phyloP scores from a whole-genome alignment of 1,140 invertebrate genomes.

The Drosophila fuyamai region DNA sequence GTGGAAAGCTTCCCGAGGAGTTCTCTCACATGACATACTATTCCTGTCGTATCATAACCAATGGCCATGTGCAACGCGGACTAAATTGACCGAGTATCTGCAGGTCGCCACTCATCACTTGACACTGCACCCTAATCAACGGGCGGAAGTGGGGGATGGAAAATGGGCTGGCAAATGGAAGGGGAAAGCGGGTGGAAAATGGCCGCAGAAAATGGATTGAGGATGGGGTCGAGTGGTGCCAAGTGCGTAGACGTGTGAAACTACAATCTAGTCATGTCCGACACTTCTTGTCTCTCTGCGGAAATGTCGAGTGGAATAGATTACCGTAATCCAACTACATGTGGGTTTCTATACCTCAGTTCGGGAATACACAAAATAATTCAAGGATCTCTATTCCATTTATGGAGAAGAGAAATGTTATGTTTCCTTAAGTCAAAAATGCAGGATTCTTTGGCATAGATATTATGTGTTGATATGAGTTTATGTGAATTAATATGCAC shows the following conservation, averaged over 20 bases:
- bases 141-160: not conserved
- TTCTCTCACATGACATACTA: constrained; percentile 29
- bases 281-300: constrained; percentile 21
- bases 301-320: constrained; percentile 29
- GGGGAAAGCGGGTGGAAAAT: too few species aligned
- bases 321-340: constrained; percentile 28
- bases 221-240: not conserved
- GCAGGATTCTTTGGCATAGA: too few species aligned
- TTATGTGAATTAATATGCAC: too few species aligned
- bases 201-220: not conserved
- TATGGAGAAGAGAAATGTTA: not conserved
- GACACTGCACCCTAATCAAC: constrained; percentile 45
- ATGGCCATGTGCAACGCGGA: constrained; percentile 63
- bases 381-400: not conserved
- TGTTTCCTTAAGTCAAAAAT: too few species aligned
- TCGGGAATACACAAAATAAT: not conserved
- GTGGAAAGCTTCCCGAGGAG: not conserved
- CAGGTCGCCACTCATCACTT: constrained; percentile 35
- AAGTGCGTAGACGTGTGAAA: constrained; percentile 18
- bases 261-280: constrained; percentile 28
- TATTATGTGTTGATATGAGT: too few species aligned
- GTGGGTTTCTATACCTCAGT: not conserved
- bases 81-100: constrained; percentile 43
- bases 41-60: constrained; percentile 50
- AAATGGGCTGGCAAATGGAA: not conserved